Base-by-base conservation (phyloP, 2,888 invertebrate genomes). In the Pachycephus smyrnensis region DNA sequence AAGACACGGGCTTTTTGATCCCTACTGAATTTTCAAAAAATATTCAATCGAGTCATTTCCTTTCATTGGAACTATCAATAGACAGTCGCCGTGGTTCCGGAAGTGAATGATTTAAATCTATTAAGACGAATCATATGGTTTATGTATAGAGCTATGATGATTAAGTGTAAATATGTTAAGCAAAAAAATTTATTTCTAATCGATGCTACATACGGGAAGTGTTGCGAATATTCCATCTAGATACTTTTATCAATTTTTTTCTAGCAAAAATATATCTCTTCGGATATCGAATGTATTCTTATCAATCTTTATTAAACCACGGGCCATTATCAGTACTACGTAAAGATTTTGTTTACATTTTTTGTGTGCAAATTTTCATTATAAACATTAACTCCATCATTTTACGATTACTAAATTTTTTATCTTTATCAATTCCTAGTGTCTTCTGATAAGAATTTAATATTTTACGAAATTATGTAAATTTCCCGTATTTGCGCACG, bases 241-340 rank as follows among this genome's bases (percentile, higher is more conserved):
- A 55, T 23, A 23, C 23, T 55, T 55, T 4, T 55, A 55, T 55
- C 1, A 55, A 55, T 55, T 55, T 55, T 55, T 55, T 55, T 55
- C 40, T 55, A 55, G 23, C 40, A 55, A 55, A 55, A 55, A 55
- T 55, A 55, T 55, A 55, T 55, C 40, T 55, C 40, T 23, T 55
- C 40, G 40, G 40, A 74, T 73, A 40, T 76, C 40, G 40, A 68
- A 69, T 68, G 31, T 77, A 77, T 36, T 76, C 79, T 73, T 80
- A 82, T 76, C 74, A 77, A 80, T 76, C 81, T 81, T 77, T 23
- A 55, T 55, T 55, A 15, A 55, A 23, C 40, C 40, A 55, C 40
- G 40, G 15, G 23, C 40, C 23, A 55, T 55, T 55, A 55, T 23
- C 40, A 55, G 2, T 55, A 55, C 15, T 55, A 55, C 40, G 23